phyloP scores from a whole-genome alignment of 2,113 vertebrate genomes.

The Odobenus rosmarus region DNA sequence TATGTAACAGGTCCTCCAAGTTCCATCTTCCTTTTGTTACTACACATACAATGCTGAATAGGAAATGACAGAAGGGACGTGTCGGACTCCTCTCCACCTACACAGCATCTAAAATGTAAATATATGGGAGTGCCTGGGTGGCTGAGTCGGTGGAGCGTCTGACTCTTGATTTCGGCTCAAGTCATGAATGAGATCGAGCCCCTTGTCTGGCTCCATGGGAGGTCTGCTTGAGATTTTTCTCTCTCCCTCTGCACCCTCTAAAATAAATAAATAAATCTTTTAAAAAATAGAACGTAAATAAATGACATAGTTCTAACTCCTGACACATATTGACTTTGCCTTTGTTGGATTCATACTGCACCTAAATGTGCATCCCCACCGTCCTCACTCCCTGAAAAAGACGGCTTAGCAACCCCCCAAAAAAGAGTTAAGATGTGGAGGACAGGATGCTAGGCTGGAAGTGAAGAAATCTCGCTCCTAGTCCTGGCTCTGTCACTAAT shows the following conservation, averaged over 20 bases:
- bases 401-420: too few species aligned
- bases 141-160: background rate
- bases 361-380: too few species aligned
- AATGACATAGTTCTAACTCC: background rate
- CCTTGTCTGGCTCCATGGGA: background rate
- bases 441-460: background rate
- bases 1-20: too few species aligned
- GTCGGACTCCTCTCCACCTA: too few species aligned
- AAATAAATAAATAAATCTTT: background rate
- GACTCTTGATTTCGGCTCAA: background rate
- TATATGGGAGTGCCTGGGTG: background rate
- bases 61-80: too few species aligned
- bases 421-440: background rate
- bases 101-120: too few species aligned
- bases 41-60: too few species aligned
- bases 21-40: too few species aligned
- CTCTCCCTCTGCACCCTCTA: background rate
- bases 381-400: too few species aligned
- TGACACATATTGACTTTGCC: background rate
- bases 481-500: background rate
- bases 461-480: background rate
- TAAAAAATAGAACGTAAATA: background rate
- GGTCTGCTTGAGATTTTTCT: background rate
- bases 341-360: too few species aligned
- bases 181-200: background rate